Base-by-base conservation (phyloP, 2,888 invertebrate genomes). In the Phania funesta region DNA sequence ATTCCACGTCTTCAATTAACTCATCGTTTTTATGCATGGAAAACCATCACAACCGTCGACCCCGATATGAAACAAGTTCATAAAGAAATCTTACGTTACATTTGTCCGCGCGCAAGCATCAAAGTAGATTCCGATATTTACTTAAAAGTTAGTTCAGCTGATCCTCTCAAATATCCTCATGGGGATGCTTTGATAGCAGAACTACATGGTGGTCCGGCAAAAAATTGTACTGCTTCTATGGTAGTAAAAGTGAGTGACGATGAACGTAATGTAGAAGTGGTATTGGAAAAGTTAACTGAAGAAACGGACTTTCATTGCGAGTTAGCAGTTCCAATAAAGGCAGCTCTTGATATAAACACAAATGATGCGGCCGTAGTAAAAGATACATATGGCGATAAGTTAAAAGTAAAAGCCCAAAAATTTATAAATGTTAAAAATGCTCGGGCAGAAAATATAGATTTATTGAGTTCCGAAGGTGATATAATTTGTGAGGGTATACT, bases 301-400 rank as follows among this genome's bases (percentile, higher is more conserved):
- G 8, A 35, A 7, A 20, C 74, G 1, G 77, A 86, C 11, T 86
- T 86, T 20, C 84, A 84, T 54, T 89, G 89, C 68, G 71, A 85
- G 9, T 56, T 91, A 0, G 88, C 87, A 20, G 85, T 91, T 6
- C 91, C 91, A 0, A 84, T 91, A 2, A 86, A 88, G 11, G 87
- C 90, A 0, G 87, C 89, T 74, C 76, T 90, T 3, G 48, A 87
- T 18, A 86, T 90, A 3, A 85, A 85, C 0, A 83, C 85, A 1
- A 81, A 84, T 2, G 84, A 83, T 18, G 85, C 85, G 18, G 88
- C 89, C 0, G 83, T 76, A 1, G 87, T 90, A 7, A 73, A 84
- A 7, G 87, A 88, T 46, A 86, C 89, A 54, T 87, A 87, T 38
- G 86, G 89, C 7, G 88, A 89, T 6, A 83, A 85, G 2, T 64